These are phyloP conservation scores for Phrynosoma platyrhinos DNA, from an alignment of 2,113 vertebrate genomes.

Conservation along the genomic window DNA sequence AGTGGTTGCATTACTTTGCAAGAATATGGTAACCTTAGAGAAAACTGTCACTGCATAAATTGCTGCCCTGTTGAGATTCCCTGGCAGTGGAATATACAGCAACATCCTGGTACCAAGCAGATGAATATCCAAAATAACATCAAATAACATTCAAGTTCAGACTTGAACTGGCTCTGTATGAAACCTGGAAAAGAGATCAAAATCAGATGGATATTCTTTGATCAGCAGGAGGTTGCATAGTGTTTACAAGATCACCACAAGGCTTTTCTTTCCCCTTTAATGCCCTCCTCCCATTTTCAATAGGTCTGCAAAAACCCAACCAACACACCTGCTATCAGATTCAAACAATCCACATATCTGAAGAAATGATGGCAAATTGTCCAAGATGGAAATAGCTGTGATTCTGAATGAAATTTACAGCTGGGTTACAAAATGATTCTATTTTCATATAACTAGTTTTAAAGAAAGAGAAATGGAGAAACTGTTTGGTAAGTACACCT, in stretches of 20 bases:
- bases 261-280: not conserved
- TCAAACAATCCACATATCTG: not conserved
- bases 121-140: constrained; percentile 38
- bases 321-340: not conserved
- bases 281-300: not conserved
- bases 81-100: constrained; percentile 47
- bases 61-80: constrained; percentile 50
- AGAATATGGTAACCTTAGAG: constrained; percentile 41
- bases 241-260: constrained; percentile 11
- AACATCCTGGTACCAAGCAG: constrained; percentile 49
- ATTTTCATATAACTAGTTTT: constrained; percentile 20
- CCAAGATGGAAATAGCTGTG: constrained; percentile 13
- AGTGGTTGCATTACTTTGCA: constrained; percentile 58
- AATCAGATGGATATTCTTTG: constrained; percentile 20
- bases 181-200: constrained; percentile 42
- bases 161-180: constrained; percentile 31
- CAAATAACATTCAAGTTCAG: constrained; percentile 44
- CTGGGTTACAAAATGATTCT: constrained; percentile 4
- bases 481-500: not conserved
- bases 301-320: not conserved
- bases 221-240: constrained; percentile 27
- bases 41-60: constrained; percentile 48
- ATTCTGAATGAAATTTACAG: constrained; percentile 3
- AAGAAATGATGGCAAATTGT: constrained; percentile 13
- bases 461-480: not conserved